Conservation (phyloP, 2,113 vertebrate species). For the Sarotherodon lohbergeri region DNA sequence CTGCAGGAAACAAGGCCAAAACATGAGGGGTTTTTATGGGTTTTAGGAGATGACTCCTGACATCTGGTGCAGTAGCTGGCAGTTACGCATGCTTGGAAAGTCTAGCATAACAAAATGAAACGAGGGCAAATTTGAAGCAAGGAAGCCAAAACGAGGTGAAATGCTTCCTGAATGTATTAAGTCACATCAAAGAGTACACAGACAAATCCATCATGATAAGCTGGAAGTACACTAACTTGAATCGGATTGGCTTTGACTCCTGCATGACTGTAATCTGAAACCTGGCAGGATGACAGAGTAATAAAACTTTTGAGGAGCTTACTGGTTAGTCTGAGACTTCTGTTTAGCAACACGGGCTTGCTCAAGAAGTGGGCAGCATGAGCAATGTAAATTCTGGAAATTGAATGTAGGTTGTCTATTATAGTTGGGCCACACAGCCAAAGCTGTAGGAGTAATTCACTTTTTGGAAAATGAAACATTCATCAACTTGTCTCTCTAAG, state of each 20-base stretch:
- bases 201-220: constrained; percentile 43
- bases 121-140: constrained; percentile 9
- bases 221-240: constrained; percentile 2
- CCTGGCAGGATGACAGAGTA: constrained; percentile 19
- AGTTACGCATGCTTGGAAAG: constrained; percentile 18
- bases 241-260: constrained; percentile 44
- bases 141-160: constrained; percentile 32
- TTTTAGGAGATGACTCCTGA: not conserved
- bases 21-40: not conserved
- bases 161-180: constrained; percentile 36
- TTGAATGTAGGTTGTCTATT: not conserved
- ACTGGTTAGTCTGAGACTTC: not conserved
- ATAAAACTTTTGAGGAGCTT: not conserved
- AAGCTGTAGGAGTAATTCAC: not conserved
- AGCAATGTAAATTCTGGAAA: not conserved
- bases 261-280: not conserved
- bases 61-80: constrained; percentile 8
- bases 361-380: not conserved
- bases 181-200: constrained; percentile 38
- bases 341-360: not conserved
- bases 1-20: constrained; percentile 7
- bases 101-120: constrained; percentile 16
- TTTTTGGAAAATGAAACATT: not conserved
- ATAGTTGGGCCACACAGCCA: not conserved
- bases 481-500: not conserved